Conservation (phyloP, 2,888 invertebrate species). For the Melieria crassipennis region DNA sequence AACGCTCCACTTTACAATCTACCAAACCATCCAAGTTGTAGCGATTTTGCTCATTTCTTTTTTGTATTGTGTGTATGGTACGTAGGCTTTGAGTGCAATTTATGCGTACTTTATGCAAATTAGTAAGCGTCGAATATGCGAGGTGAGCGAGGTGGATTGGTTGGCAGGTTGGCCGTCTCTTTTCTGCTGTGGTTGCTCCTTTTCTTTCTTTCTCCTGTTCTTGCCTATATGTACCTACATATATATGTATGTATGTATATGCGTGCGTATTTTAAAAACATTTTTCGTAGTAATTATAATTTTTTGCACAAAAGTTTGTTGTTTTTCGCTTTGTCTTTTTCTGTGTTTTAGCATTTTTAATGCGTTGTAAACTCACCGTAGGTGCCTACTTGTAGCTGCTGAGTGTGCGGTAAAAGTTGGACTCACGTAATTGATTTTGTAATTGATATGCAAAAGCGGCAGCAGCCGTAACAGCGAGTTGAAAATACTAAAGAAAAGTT, state of each 20-base stretch:
- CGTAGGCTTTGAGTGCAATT: constrained; percentile 58
- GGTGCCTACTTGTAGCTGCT: no score
- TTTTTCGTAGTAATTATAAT: constrained; percentile 57
- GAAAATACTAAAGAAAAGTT: no score
- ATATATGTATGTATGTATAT: neutral
- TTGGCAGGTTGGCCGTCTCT: neutral
- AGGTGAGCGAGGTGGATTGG: neutral
- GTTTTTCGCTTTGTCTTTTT: neutral
- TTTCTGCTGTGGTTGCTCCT: neutral
- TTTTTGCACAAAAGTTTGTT: constrained; percentile 24
- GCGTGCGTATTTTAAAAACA: constrained; percentile 43
- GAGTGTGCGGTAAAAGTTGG: constrained; percentile 35
- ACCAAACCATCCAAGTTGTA: no score
- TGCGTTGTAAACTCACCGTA: neutral
- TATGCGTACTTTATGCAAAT: constrained; percentile 59
- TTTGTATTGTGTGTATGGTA: constrained; percentile 43
- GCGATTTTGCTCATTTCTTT: no score
- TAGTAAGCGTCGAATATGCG: neutral
- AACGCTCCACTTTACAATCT: no score
- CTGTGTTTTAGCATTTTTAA: constrained; percentile 2
- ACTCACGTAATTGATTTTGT: constrained; percentile 46
- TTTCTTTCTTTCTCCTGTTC: neutral
- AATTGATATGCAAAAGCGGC: constrained; percentile 43
- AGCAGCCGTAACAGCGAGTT: constrained; percentile 10
- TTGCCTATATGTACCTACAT: neutral